Evolutionary conservation across 2,888 invertebrate genomes (phyloP).

Genomic region (Drosophila engyochracea): DNA sequence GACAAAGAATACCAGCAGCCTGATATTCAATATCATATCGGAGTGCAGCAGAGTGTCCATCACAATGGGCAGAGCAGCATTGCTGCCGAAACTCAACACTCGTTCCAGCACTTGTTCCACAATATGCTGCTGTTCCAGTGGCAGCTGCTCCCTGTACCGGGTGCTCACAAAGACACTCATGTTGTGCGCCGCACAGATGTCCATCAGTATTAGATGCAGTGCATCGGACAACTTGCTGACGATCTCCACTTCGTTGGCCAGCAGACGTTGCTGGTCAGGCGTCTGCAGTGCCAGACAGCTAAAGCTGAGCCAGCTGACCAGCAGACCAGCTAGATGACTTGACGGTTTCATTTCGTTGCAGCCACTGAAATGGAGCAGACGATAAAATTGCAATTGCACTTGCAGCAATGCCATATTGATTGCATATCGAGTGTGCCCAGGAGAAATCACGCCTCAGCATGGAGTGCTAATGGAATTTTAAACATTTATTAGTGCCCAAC

Average conservation of each 20-base stretch:
- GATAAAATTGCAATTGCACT: neutral
- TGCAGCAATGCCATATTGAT: neutral
- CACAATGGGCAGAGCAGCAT: slow-evolving; percentile 31
- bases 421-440: slow-evolving; percentile 2
- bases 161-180: slow-evolving; percentile 45
- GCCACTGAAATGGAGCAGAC: slow-evolving; percentile 5
- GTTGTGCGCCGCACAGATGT: slow-evolving; percentile 25
- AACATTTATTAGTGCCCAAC: neutral
- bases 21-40: neutral
- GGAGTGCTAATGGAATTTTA: slow-evolving; percentile 4
- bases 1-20: slow-evolving; percentile 51
- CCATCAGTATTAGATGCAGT: slow-evolving; percentile 20
- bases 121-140: neutral
- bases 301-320: neutral
- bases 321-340: neutral
- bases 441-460: slow-evolving; percentile 18
- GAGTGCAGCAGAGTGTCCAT: slow-evolving; percentile 13
- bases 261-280: neutral
- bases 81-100: neutral
- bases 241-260: neutral
- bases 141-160: slow-evolving; percentile 17
- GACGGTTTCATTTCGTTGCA: slow-evolving; percentile 1
- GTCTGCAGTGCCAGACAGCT: neutral
- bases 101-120: slow-evolving; percentile 21
- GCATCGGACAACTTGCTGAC: neutral